Evolutionary conservation across 2,888 invertebrate species (phyloP).

Genomic region (Mimachlamys varia): DNA sequence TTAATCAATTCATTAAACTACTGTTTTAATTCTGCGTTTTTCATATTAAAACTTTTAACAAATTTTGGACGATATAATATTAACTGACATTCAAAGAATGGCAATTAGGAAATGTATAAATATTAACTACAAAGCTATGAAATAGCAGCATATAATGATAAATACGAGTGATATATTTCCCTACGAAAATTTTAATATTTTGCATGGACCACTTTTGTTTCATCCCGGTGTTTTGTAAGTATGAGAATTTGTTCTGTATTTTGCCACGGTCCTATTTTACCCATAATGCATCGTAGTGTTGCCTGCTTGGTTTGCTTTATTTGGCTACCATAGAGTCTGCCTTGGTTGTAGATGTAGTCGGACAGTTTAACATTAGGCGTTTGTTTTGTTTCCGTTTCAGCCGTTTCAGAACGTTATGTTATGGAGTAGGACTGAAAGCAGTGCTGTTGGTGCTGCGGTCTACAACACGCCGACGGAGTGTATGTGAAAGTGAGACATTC

Average conservation of each 20-base stretch:
- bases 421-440: background rate
- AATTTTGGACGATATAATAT: no score
- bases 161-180: no score
- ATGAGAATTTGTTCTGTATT: background rate
- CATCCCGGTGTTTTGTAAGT: constrained; percentile 29
- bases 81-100: no score
- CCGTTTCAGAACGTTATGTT: constrained; percentile 34
- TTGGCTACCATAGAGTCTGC: background rate
- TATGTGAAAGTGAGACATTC: background rate
- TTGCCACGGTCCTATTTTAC: background rate
- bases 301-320: constrained; percentile 17
- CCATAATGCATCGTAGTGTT: background rate
- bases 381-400: constrained; percentile 28
- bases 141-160: no score
- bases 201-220: constrained; percentile 14
- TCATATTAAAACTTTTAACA: no score
- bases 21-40: no score
- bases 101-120: no score
- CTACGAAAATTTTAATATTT: background rate
- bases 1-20: no score
- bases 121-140: no score
- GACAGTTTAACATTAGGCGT: background rate
- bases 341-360: constrained; percentile 1
- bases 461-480: background rate
- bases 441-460: background rate